Base-by-base conservation (phyloP, 1,140 invertebrate species). In the Drosophila malerkotliana region DNA sequence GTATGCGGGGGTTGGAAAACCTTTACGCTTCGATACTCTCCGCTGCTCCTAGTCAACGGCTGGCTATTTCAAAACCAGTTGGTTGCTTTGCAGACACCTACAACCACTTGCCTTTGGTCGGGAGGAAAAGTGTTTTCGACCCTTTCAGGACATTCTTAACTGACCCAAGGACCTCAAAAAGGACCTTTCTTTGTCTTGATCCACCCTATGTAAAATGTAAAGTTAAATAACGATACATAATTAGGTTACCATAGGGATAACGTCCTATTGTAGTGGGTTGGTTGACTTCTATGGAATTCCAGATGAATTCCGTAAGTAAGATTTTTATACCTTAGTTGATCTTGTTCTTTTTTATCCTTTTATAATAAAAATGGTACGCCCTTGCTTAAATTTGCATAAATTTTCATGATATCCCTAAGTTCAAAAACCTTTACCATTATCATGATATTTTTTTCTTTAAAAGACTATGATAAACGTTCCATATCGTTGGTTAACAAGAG, bases 11-110 rank as follows among this genome's bases (percentile, higher is more conserved):
- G 80, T 60, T 79, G 80, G 72, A 84, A 77, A 82, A 76, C 44
- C 66, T 81, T 81, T 81, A 53, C 78, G 78, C 76, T 84, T 75
- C 80, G 80, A 34, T 75, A 72, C 68, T 72, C 58, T 72, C 68
- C 68, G 72, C 61, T 72, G 54, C 72, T 74, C 53, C 71, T 66
- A 51, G 53, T 18, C 24, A 61, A 59, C 57, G 54, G 63, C 47
- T 72, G 61, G 44, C 60, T 75, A 60, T 74, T 68, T 48, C 37
- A 61, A 45, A 48, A 79, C 78, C 67, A 79, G 80, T 79, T 69
- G 55, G 52, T 51, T 44, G 39, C 45, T 68, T 14, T 48, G 15
- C 72, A 39, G 54, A 56, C 64, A 32, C 60, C 60, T 55, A 44
- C 59, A 49, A 56, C 49, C 32, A 9, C n/a, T 14, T 45, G 32